These are phyloP conservation scores for Spermophilus dauricus DNA, from an alignment of 2,113 vertebrate genomes.

Conservation along the genomic window DNA sequence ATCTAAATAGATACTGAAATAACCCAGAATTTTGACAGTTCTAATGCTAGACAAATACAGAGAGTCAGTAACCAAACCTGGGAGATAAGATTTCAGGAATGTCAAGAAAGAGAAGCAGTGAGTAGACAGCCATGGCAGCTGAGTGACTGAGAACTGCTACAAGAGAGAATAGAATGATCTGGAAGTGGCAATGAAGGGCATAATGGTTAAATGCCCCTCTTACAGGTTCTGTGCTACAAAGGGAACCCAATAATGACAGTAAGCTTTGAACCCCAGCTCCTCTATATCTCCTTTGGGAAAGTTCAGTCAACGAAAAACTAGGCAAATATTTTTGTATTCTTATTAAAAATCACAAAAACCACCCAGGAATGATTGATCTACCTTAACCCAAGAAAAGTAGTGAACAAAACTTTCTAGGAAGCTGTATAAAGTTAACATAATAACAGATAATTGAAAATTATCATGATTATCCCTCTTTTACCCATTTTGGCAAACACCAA, in stretches of 20 bases:
- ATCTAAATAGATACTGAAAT: neutral
- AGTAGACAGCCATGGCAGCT: neutral
- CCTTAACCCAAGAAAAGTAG: neutral
- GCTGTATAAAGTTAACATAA: neutral
- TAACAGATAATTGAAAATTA: neutral
- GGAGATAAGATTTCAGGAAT: neutral
- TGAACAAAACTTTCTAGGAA: neutral
- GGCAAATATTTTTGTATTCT: neutral
- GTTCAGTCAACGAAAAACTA: neutral
- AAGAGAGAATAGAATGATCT: neutral
- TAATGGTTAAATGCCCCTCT: neutral
- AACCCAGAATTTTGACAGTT: neutral
- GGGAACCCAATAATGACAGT: neutral
- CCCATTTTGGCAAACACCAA: too few species aligned
- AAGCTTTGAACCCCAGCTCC: neutral
- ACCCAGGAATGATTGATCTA: neutral
- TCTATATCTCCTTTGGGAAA: neutral
- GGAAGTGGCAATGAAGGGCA: neutral
- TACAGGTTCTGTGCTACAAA: neutral
- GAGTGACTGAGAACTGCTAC: neutral
- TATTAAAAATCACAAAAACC: neutral
- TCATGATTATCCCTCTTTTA: too few species aligned
- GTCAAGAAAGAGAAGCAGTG: neutral
- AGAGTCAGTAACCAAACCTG: neutral
- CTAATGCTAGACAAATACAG: neutral